phyloP scores from a whole-genome alignment of 2,888 invertebrate genomes.

The Pedicia rivosa region DNA sequence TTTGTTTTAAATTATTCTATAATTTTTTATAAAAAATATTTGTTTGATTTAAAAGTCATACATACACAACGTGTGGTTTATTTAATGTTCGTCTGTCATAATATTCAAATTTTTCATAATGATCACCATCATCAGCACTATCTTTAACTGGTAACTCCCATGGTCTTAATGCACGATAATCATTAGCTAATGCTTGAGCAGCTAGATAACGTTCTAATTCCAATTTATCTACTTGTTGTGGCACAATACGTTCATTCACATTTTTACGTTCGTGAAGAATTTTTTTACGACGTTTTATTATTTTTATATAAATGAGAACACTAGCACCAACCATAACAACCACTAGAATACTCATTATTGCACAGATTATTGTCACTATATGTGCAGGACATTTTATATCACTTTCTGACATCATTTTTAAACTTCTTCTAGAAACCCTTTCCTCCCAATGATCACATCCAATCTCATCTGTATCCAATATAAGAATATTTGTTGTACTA shows the following conservation, averaged over 20 bases:
- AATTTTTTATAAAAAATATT: too few species aligned
- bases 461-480: conserved; percentile 26
- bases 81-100: conserved; percentile 29
- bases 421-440: conserved; percentile 22
- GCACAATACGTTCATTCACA: conserved; percentile 30
- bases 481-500: conserved; percentile 2
- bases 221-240: conserved; percentile 27
- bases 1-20: too few species aligned
- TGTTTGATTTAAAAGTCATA: too few species aligned
- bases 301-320: conserved; percentile 26
- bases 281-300: conserved; percentile 25
- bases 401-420: conserved; percentile 26
- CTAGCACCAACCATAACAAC: conserved; percentile 28
- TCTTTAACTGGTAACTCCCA: conserved; percentile 31
- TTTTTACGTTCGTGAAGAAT: conserved; percentile 26
- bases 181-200: conserved; percentile 30
- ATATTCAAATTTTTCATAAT: conserved; percentile 31
- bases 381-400: conserved; percentile 31
- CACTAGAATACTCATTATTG: conserved; percentile 26
- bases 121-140: conserved; percentile 21
- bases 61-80: conserved; percentile 35
- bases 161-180: conserved; percentile 28
- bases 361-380: conserved; percentile 31
- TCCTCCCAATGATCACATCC: conserved; percentile 29
- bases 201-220: conserved; percentile 30